phyloP scores from a whole-genome alignment of 2,797 vertebrate genomes.

The Megalops cyprinoides region DNA sequence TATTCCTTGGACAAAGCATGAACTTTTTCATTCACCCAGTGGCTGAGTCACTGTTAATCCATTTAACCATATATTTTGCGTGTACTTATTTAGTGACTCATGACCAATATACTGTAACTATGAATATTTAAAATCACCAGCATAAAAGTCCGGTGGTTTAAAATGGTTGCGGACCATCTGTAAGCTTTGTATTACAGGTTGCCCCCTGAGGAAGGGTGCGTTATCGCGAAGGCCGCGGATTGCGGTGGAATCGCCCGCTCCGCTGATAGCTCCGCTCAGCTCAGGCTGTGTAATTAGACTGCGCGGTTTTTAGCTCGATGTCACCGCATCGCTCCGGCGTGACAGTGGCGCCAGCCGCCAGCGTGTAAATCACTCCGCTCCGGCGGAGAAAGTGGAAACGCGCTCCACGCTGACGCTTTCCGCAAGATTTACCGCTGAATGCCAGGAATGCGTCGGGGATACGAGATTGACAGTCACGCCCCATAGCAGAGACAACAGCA shows the following conservation, averaged over 20 bases:
- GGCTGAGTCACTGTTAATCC: background rate
- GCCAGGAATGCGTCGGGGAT: conserved; percentile 33
- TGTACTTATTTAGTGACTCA: too few relatives aligned
- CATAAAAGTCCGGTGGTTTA: background rate
- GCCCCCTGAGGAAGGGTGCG: background rate
- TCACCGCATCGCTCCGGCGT: background rate
- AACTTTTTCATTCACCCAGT: background rate
- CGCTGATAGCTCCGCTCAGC: background rate
- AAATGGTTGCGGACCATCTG: background rate
- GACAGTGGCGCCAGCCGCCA: background rate
- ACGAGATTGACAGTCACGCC: conserved; percentile 1
- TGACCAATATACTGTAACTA: too few relatives aligned
- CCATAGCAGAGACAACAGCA: conserved; percentile 40
- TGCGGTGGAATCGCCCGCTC: background rate
- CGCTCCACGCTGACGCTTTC: background rate
- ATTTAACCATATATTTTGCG: background rate
- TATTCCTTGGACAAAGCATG: background rate
- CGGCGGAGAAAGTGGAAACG: background rate
- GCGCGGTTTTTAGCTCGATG: background rate
- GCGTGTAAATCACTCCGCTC: background rate
- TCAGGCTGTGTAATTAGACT: background rate
- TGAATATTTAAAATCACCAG: too few relatives aligned
- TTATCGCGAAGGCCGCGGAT: background rate
- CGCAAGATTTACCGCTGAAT: conserved; percentile 57
- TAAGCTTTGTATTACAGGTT: background rate